phyloP scores from a whole-genome alignment of 2,888 invertebrate genomes.

The Bellardia bayeri region DNA sequence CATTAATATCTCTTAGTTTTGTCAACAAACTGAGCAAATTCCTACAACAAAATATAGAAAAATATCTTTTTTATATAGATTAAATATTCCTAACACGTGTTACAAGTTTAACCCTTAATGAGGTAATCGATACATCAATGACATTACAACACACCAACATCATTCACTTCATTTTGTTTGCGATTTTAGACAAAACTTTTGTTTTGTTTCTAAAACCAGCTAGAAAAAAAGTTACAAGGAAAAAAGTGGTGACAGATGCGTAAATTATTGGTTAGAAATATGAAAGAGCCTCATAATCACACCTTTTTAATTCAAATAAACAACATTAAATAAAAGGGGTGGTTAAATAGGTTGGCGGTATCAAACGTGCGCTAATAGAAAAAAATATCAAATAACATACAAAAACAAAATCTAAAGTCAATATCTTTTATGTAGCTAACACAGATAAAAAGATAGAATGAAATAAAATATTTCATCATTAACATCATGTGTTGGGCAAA shows the following conservation, averaged over 20 bases:
- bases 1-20: slow-evolving; percentile 39
- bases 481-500: slow-evolving; percentile 35
- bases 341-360: slow-evolving; percentile 21
- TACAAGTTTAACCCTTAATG: slow-evolving; percentile 61
- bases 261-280: slow-evolving; percentile 50
- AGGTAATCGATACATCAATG: slow-evolving; percentile 68
- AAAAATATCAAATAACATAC: slow-evolving; percentile 53
- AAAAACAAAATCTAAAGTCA: slow-evolving; percentile 33
- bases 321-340: slow-evolving; percentile 44
- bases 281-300: slow-evolving; percentile 43
- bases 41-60: slow-evolving; percentile 12
- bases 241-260: slow-evolving; percentile 66
- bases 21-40: slow-evolving; percentile 35
- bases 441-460: slow-evolving; percentile 10
- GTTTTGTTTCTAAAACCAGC: slow-evolving; percentile 6
- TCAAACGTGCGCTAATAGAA: slow-evolving; percentile 12
- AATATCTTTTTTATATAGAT: slow-evolving; percentile 27
- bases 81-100: slow-evolving; percentile 60
- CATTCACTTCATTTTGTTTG: slow-evolving; percentile 5
- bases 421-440: background rate
- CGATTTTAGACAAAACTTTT: background rate
- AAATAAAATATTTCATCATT: slow-evolving; percentile 45
- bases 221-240: background rate
- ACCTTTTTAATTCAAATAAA: slow-evolving; percentile 44
- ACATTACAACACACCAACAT: slow-evolving; percentile 12